Evolutionary conservation across 2,113 vertebrate genomes (phyloP).

Genomic region (Zapus hudsonius): DNA sequence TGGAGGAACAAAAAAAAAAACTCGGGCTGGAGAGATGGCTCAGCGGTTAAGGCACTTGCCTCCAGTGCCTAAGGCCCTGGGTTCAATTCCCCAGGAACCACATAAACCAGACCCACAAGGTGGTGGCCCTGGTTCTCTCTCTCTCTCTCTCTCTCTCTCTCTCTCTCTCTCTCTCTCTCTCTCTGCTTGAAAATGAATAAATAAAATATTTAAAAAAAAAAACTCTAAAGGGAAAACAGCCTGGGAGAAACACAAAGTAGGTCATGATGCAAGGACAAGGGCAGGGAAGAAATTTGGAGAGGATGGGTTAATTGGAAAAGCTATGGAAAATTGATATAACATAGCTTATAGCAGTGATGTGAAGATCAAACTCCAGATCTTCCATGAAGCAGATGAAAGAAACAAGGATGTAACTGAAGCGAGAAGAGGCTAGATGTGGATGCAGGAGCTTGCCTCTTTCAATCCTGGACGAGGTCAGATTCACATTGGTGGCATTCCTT

Average conservation of each 20-base stretch:
- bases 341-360: too few species aligned
- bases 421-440: not conserved
- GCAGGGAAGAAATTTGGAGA: not conserved
- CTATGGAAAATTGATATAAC: not conserved
- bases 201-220: too few species aligned
- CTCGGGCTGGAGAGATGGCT: too few species aligned
- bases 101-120: too few species aligned
- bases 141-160: too few species aligned
- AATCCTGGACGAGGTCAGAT: not conserved
- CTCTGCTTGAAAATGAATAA: too few species aligned
- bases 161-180: too few species aligned
- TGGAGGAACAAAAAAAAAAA: not conserved
- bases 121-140: too few species aligned
- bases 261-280: not conserved
- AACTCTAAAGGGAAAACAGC: not conserved
- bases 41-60: too few species aligned
- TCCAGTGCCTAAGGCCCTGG: too few species aligned
- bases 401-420: not conserved
- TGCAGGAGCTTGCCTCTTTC: not conserved
- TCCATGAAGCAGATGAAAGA: not conserved
- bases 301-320: not conserved
- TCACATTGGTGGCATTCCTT: not conserved
- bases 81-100: too few species aligned
- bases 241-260: not conserved
- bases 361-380: not conserved